phyloP scores from a whole-genome alignment of 2,113 vertebrate species.

The Carassius gibelio region DNA sequence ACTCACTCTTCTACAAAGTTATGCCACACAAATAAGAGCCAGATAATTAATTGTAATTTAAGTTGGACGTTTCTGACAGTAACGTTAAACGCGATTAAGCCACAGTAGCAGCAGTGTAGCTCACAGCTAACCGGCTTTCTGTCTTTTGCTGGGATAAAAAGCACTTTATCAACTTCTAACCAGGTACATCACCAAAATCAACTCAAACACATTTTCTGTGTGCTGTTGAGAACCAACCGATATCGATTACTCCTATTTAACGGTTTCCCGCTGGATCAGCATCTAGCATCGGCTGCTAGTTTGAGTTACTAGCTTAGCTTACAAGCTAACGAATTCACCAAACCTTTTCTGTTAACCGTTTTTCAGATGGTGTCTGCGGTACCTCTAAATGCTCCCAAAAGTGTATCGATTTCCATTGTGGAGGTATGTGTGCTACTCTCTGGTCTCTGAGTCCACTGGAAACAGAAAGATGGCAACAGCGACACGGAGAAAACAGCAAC shows the following conservation, averaged over 20 bases:
- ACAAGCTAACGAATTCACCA: constrained; percentile 3
- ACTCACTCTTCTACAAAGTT: neutral
- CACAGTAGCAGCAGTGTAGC: neutral
- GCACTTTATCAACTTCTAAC: constrained; percentile 17
- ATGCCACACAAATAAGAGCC: neutral
- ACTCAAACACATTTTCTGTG: neutral
- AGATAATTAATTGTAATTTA: neutral
- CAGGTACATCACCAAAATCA: neutral
- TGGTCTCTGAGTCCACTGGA: constrained; percentile 62
- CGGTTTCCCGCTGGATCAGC: neutral
- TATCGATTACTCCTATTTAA: neutral
- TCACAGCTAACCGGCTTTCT: constrained; percentile 30
- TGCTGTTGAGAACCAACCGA: neutral
- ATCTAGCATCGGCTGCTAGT: constrained; percentile 27
- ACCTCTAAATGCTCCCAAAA: constrained; percentile 89
- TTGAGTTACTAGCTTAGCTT: constrained; percentile 36
- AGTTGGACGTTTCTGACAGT: neutral
- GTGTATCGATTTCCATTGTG: constrained; percentile 87
- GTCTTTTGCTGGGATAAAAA: neutral
- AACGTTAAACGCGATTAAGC: neutral
- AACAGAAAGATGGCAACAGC: constrained; percentile 73
- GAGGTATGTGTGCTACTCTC: constrained; percentile 64
- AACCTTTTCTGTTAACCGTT: neutral
- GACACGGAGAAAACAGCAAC: constrained; percentile 64
- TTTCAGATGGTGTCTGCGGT: constrained; percentile 38